Evolutionary conservation across 2,888 invertebrate genomes (phyloP).

Genomic region (Orthosia cruda): DNA sequence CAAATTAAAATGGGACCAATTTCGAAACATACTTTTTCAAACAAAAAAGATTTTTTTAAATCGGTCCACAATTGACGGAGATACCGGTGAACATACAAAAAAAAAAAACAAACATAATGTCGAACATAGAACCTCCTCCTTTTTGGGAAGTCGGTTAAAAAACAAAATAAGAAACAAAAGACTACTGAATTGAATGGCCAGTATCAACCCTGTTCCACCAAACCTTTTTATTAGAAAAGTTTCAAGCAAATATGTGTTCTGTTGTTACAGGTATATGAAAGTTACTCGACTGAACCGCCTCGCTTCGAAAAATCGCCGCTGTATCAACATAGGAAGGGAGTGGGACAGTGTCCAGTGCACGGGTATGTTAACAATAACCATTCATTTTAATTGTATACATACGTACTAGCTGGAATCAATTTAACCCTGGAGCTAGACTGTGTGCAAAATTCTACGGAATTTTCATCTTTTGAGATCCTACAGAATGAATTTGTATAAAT

Average conservation of each 20-base stretch:
- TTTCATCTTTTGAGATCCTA: background rate
- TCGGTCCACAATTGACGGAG: too few relatives aligned
- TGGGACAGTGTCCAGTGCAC: conserved; percentile 79
- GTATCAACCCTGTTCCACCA: background rate
- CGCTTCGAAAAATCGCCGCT: conserved; percentile 85
- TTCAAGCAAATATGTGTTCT: conserved; percentile 20
- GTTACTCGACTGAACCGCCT: conserved; percentile 83
- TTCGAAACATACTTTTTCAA: too few relatives aligned
- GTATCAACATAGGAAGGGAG: conserved; percentile 79
- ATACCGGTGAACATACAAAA: too few relatives aligned
- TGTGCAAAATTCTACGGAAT: background rate
- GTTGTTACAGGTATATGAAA: conserved; percentile 85
- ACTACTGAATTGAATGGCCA: background rate
- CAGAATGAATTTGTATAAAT: too few relatives aligned
- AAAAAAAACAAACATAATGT: too few relatives aligned
- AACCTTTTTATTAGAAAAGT: background rate
- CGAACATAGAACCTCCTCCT: too few relatives aligned
- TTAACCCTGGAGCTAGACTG: too few relatives aligned
- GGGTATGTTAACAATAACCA: conserved; percentile 74
- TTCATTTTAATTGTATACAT: background rate
- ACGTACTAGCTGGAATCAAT: too few relatives aligned
- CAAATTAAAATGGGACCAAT: too few relatives aligned
- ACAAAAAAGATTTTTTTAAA: too few relatives aligned
- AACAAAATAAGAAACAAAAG: background rate
- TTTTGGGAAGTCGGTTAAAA: too few relatives aligned